phyloP scores from a whole-genome alignment of 1,140 invertebrate genomes.

The Tetramorium alpestre region DNA sequence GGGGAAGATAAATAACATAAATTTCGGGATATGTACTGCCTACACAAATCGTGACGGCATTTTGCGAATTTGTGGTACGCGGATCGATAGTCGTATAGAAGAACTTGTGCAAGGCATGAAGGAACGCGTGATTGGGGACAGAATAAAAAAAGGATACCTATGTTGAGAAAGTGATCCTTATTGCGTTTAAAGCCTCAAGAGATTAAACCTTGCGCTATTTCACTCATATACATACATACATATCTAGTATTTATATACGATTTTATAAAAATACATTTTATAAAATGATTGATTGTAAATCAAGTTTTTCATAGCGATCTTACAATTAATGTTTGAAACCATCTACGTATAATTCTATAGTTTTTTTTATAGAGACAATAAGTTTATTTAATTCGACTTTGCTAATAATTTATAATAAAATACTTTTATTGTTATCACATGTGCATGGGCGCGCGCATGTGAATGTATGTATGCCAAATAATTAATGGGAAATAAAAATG shows the following conservation, averaged over 20 bases:
- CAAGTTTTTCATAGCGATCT: neutral
- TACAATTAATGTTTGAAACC: neutral
- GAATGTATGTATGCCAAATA: neutral
- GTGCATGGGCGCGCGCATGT: neutral
- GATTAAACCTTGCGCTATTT: neutral
- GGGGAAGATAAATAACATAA: conserved; percentile 74
- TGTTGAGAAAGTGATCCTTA: neutral
- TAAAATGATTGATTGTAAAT: neutral
- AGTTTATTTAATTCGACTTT: neutral
- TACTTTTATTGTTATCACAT: neutral
- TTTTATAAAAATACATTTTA: neutral
- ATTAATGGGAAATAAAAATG: neutral
- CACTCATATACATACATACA: neutral
- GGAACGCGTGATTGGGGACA: neutral
- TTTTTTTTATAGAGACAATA: neutral
- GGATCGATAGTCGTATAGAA: neutral
- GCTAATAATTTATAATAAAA: conserved; percentile 1
- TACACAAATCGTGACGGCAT: conserved; percentile 63
- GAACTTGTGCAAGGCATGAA: neutral
- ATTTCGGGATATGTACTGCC: conserved; percentile 61
- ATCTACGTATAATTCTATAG: neutral
- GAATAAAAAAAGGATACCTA: neutral
- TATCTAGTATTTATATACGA: neutral
- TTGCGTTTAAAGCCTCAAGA: neutral
- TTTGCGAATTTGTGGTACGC: conserved; percentile 15